phyloP scores from a whole-genome alignment of 1,140 invertebrate species.

The Chironomus striatipennis region DNA sequence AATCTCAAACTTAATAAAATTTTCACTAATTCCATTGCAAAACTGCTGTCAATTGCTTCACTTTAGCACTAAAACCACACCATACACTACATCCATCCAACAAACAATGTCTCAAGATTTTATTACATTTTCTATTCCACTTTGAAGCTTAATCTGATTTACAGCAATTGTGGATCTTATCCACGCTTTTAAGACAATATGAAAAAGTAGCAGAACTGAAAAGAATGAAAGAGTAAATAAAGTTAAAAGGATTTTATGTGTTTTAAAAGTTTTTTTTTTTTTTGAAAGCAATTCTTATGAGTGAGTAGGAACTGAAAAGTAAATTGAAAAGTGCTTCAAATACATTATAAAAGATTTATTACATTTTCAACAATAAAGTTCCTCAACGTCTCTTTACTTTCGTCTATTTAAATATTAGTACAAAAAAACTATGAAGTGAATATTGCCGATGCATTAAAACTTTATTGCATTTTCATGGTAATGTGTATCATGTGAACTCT shows the following conservation, averaged over 20 bases:
- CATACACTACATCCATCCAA: no score
- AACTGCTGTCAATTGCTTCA: no score
- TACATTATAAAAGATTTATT: background rate
- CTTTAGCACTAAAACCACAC: no score
- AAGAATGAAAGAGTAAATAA: background rate
- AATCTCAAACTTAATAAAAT: no score
- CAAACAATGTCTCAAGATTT: background rate
- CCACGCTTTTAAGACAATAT: background rate
- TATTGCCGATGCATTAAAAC: background rate
- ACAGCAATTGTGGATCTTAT: background rate
- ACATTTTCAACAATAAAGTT: background rate
- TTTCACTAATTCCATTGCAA: no score
- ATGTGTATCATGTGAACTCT: background rate
- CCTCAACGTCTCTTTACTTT: background rate
- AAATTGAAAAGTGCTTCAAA: background rate
- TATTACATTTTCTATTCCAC: background rate
- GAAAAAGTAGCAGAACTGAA: background rate
- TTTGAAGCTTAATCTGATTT: slow-evolving; percentile 14
- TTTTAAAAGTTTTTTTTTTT: background rate
- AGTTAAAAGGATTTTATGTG: slow-evolving; percentile 14
- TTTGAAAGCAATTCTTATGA: background rate
- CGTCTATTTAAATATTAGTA: no score
- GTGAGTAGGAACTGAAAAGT: background rate
- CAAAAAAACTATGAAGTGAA: background rate
- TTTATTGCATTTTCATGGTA: background rate